Evolutionary conservation across 1,140 invertebrate genomes (phyloP).

Genomic region (Drosophila arawakana): DNA sequence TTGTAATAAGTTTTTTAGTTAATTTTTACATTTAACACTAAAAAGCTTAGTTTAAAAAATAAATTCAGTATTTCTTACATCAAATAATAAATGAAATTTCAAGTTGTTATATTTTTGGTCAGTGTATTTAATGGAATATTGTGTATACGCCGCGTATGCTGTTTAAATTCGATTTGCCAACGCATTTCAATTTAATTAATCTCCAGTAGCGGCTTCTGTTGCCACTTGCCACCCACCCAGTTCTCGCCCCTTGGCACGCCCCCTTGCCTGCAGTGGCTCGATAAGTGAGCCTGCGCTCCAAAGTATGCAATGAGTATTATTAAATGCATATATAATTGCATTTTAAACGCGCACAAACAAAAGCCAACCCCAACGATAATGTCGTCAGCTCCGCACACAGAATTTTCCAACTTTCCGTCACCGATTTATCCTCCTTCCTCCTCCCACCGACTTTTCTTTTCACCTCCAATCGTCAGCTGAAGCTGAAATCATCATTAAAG

Average conservation of each 20-base stretch:
- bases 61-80: too few species aligned
- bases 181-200: conserved; percentile 73
- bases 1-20: too few species aligned
- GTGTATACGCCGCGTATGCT: conserved; percentile 34
- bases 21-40: too few species aligned
- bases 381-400: conserved; percentile 1
- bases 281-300: conserved; percentile 42
- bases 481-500: conserved; percentile 71
- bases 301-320: conserved; percentile 56
- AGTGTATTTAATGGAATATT: conserved; percentile 28
- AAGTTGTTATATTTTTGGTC: too few species aligned
- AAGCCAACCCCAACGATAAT: conserved; percentile 27
- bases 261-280: conserved; percentile 23
- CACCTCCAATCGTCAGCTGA: conserved; percentile 7
- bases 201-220: conserved; percentile 34
- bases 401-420: neutral
- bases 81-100: too few species aligned
- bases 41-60: too few species aligned
- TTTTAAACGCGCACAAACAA: conserved; percentile 70
- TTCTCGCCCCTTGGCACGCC: neutral
- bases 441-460: neutral
- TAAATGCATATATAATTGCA: conserved; percentile 67
- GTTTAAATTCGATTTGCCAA: conserved; percentile 71
- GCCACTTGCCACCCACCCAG: neutral
- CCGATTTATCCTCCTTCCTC: neutral